Percentiles rank a stretch among this genome's conserved stretches.
Conservation (phyloP, 2,888 invertebrate genomes). For the Epinotia bilunana region DNA sequence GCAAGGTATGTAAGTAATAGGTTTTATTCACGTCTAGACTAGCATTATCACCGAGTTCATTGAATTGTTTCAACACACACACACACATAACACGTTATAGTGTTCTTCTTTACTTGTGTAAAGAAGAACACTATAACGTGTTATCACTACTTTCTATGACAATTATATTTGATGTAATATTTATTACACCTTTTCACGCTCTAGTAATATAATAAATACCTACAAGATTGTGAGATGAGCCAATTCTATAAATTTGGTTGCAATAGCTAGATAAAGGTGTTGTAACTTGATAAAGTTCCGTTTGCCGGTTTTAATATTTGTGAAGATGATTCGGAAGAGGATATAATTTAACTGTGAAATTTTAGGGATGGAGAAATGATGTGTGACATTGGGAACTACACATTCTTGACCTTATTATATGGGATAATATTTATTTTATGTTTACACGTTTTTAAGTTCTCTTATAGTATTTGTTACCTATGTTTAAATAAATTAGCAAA, state of each 20-base stretch:
- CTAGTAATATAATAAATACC: not conserved
- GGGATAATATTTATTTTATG: not conserved
- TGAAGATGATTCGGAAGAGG: constrained; percentile 8
- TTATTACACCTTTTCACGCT: not conserved
- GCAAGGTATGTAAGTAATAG: too few relatives aligned
- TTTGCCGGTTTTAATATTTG: constrained; percentile 5
- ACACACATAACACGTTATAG: too few relatives aligned
- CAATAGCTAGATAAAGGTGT: not conserved
- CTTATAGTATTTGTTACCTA: too few relatives aligned
- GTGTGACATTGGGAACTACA: not conserved
- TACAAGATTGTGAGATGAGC: not conserved
- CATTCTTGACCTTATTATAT: not conserved
- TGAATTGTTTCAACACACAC: too few relatives aligned
- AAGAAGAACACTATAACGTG: not conserved
- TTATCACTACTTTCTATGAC: not conserved
- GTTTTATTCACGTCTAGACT: too few relatives aligned
- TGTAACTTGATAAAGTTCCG: constrained; percentile 7
- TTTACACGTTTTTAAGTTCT: too few relatives aligned
- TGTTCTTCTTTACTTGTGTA: too few relatives aligned
- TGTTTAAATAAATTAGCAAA: too few relatives aligned
- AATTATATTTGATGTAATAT: not conserved
- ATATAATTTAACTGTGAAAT: constrained; percentile 19
- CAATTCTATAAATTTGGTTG: constrained; percentile 3
- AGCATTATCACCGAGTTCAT: too few relatives aligned
- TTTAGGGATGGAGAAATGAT: not conserved